These are phyloP conservation scores for Allacma fusca DNA, from an alignment of 2,888 invertebrate genomes.

Conservation along the genomic window DNA sequence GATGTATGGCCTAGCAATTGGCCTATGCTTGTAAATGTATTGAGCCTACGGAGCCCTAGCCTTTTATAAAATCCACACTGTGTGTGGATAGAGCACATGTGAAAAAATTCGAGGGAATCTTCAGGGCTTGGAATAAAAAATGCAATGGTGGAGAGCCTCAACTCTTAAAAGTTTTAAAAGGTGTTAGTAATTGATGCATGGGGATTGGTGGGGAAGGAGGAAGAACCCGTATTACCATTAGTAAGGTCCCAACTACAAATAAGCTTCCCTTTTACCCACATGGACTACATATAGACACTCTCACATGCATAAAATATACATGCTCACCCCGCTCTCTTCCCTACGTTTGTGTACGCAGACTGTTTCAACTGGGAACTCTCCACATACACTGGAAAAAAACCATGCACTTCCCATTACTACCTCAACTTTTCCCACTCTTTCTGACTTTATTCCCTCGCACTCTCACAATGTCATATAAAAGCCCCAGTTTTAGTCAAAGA, in stretches of 20 bases:
- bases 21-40: neutral
- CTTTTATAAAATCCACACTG: no score
- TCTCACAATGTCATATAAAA: conserved; percentile 2
- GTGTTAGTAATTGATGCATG: conserved; percentile 49
- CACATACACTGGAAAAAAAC: no score
- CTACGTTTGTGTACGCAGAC: no score
- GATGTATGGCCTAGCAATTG: conserved; percentile 9
- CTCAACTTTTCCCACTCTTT: conserved; percentile 10
- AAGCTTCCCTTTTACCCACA: neutral
- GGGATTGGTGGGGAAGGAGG: conserved; percentile 11
- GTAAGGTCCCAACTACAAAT: no score
- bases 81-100: conserved; percentile 13
- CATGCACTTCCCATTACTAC: neutral
- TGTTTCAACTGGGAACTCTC: no score
- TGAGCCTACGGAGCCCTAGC: no score
- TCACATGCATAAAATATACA: neutral
- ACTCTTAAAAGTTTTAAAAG: conserved; percentile 49
- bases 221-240: no score
- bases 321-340: no score
- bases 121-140: conserved; percentile 34
- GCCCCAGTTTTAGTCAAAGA: no score
- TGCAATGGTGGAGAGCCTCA: conserved; percentile 23
- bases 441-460: neutral
- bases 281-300: conserved; percentile 22
- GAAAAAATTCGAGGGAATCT: neutral